Evolutionary conservation across 2,797 vertebrate species (phyloP).

Genomic region (Alosa sapidissima): DNA sequence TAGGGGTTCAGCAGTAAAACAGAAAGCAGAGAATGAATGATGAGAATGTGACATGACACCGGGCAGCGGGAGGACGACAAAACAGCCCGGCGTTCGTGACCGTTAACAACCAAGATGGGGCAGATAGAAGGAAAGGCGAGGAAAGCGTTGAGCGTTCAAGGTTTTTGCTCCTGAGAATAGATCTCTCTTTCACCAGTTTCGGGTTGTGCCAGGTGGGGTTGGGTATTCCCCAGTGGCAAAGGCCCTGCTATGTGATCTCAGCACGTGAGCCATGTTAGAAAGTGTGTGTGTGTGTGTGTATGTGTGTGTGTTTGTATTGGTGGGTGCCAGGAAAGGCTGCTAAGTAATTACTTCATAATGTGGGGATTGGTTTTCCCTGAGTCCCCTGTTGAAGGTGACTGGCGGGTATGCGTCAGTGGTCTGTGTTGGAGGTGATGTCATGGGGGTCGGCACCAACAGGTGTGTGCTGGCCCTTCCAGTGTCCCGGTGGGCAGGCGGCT

Average conservation of each 20-base stretch:
- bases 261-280: constrained; percentile 42
- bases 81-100: neutral
- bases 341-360: constrained; percentile 10
- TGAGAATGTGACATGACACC: constrained; percentile 7
- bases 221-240: neutral
- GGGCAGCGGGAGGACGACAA: neutral
- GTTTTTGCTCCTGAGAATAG: neutral
- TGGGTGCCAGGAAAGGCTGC: neutral
- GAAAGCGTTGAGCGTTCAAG: neutral
- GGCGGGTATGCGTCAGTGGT: constrained; percentile 38
- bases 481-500: neutral
- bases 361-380: constrained; percentile 4
- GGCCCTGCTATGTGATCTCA: neutral
- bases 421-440: constrained; percentile 60
- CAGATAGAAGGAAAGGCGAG: neutral
- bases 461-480: constrained; percentile 54
- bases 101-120: neutral
- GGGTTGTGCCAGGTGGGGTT: neutral
- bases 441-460: constrained; percentile 62
- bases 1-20: constrained; percentile 40
- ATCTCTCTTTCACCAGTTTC: neutral
- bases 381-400: constrained; percentile 49
- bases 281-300: constrained; percentile 40
- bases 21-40: constrained; percentile 44
- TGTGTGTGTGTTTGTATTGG: neutral